These are phyloP conservation scores for Conger conger DNA, from an alignment of 2,113 vertebrate genomes.

Conservation along the genomic window DNA sequence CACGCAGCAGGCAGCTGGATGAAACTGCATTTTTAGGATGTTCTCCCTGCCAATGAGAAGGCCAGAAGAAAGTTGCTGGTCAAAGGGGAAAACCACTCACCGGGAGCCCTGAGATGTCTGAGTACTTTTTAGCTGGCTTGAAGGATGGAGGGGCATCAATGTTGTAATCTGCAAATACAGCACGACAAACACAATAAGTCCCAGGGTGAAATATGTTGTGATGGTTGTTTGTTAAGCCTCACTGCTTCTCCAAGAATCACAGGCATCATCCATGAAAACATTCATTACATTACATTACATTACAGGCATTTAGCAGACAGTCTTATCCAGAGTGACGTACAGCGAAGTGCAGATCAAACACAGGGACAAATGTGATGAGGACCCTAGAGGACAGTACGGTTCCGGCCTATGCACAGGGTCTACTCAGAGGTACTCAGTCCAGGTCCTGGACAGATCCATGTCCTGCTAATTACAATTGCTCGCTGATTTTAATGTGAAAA, in stretches of 20 bases:
- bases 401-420: neutral
- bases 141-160: constrained; percentile 93
- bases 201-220: neutral
- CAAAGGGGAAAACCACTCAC: constrained; percentile 69
- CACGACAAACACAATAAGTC: neutral
- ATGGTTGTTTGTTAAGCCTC: neutral
- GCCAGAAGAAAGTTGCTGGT: neutral
- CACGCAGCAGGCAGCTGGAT: too few relatives aligned
- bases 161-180: constrained; percentile 78
- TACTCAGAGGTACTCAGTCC: neutral
- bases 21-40: neutral
- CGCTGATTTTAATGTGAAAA: too few relatives aligned
- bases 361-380: too few relatives aligned
- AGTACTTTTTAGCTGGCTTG: constrained; percentile 96
- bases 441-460: too few relatives aligned
- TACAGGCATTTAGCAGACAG: too few relatives aligned
- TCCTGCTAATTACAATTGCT: too few relatives aligned
- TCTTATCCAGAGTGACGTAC: too few relatives aligned
- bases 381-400: too few relatives aligned
- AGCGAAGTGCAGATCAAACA: too few relatives aligned
- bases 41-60: neutral
- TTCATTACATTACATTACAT: too few relatives aligned
- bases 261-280: neutral
- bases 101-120: constrained; percentile 92
- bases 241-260: neutral